Evolutionary conservation across 37 sponge, comb jelly and placozoan species (phyloP).

Genomic region (Ianthella basta): DNA sequence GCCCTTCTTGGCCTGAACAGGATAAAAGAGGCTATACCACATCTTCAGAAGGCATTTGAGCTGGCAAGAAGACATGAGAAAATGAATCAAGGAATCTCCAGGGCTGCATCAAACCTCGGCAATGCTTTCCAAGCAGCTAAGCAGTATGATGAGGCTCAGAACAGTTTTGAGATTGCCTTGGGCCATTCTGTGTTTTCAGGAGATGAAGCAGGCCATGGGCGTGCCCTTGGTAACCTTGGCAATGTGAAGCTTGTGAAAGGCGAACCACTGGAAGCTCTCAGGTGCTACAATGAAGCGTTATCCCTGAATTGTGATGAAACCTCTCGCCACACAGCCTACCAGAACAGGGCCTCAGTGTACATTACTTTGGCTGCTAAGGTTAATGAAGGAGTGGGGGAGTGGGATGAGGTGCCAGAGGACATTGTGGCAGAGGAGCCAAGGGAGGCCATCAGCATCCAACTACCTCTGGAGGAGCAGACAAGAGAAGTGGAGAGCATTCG

Average conservation of each 20-base stretch:
- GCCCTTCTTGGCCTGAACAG: conserved; percentile 57
- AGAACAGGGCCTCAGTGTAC: conserved; percentile 73
- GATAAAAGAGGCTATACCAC: conserved; percentile 58
- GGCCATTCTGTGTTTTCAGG: conserved; percentile 67
- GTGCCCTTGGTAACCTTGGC: conserved; percentile 75
- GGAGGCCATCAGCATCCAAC: not conserved
- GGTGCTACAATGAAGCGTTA: conserved; percentile 60
- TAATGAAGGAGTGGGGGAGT: conserved; percentile 5
- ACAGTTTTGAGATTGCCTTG: conserved; percentile 62
- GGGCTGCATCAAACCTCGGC: conserved; percentile 73
- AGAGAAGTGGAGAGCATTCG: no score
- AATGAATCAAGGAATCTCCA: conserved; percentile 53
- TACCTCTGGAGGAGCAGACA: not conserved
- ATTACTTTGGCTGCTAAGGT: conserved; percentile 51
- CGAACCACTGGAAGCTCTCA: conserved; percentile 41
- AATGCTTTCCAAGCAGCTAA: conserved; percentile 62
- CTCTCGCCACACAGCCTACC: conserved; percentile 48
- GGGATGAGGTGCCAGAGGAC: conserved; percentile 27
- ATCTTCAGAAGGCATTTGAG: conserved; percentile 54
- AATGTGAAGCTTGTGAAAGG: conserved; percentile 60
- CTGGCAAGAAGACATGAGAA: conserved; percentile 47
- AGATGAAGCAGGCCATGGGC: conserved; percentile 57
- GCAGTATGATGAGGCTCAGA: conserved; percentile 53
- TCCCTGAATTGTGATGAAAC: conserved; percentile 50
- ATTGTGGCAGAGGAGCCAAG: not conserved